Percentiles rank a stretch among this genome's conserved stretches.
These are phyloP conservation scores for Linyphia triangularis DNA, from an alignment of 2,888 invertebrate species.

Conservation along the genomic window DNA sequence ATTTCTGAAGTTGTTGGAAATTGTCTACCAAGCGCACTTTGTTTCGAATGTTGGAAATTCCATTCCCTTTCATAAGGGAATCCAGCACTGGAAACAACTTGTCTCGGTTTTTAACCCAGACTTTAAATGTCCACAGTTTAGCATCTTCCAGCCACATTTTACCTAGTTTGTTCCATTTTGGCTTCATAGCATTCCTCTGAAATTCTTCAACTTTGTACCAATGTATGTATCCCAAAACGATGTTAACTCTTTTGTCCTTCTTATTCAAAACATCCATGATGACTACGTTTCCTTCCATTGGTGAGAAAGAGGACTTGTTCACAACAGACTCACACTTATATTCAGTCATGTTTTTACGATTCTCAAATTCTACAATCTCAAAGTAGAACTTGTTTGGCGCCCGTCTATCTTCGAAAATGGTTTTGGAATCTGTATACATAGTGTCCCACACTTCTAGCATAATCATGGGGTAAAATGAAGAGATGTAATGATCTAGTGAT, in stretches of 20 bases:
- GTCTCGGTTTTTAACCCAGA: slow-evolving; percentile 7
- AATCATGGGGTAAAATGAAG: slow-evolving; percentile 48
- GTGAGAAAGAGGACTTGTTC: background rate
- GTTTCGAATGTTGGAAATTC: slow-evolving; percentile 74
- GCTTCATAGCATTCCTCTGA: background rate
- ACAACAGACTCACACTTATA: slow-evolving; percentile 43
- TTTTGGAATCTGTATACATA: slow-evolving; percentile 36
- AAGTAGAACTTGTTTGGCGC: slow-evolving; percentile 25
- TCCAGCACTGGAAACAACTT: background rate
- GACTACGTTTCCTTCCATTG: slow-evolving; percentile 43
- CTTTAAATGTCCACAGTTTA: slow-evolving; percentile 28
- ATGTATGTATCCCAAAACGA: slow-evolving; percentile 57
- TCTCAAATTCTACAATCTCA: background rate
- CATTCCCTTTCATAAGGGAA: slow-evolving; percentile 55
- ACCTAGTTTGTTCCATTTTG: slow-evolving; percentile 10
- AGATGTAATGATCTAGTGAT: slow-evolving; percentile 35
- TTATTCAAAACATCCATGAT: slow-evolving; percentile 26
- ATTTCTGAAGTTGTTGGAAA: slow-evolving; percentile 82
- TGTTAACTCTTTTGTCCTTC: background rate
- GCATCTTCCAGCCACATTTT: slow-evolving; percentile 14
- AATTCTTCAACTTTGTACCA: background rate
- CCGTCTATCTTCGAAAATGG: background rate
- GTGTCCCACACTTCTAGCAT: slow-evolving; percentile 68
- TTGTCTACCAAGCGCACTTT: slow-evolving; percentile 71
- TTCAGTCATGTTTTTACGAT: background rate